Evolutionary conservation across 2,888 invertebrate species (phyloP).

Genomic region (Dyspetes luteomarginatus): DNA sequence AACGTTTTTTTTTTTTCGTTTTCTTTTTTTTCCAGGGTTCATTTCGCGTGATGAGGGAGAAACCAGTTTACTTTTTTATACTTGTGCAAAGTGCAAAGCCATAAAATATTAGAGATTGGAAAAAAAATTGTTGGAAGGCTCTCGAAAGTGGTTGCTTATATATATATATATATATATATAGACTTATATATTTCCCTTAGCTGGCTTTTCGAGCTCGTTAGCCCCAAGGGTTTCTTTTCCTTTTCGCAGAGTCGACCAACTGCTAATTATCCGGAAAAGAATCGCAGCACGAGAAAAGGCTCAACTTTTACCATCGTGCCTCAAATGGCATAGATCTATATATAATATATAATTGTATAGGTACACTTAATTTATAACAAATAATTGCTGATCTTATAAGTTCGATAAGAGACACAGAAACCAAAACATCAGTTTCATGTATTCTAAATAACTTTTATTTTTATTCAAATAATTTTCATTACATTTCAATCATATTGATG

Average conservation of each 20-base stretch:
- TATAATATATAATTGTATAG: no score
- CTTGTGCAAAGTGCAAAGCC: not conserved
- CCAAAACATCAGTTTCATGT: no score
- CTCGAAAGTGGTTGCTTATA: constrained; percentile 7
- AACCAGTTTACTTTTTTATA: not conserved
- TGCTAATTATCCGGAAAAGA: constrained; percentile 63
- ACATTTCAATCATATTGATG: no score
- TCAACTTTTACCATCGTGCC: not conserved
- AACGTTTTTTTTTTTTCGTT: constrained; percentile 1
- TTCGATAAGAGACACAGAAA: no score
- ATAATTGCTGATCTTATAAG: no score
- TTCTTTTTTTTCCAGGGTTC: not conserved
- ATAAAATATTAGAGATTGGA: not conserved
- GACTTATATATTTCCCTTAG: no score
- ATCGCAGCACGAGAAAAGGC: constrained; percentile 18
- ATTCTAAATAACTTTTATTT: no score
- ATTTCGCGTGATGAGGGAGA: not conserved
- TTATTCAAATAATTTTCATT: no score
- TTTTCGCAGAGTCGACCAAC: constrained; percentile 58
- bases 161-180: constrained; percentile 4
- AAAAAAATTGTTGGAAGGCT: not conserved
- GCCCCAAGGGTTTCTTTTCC: constrained; percentile 49
- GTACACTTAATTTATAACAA: no score
- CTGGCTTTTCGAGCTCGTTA: constrained; percentile 68
- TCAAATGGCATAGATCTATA: no score